These are phyloP conservation scores for Astyanax mexicanus DNA, from an alignment of 2,797 vertebrate genomes.

Conservation along the genomic window DNA sequence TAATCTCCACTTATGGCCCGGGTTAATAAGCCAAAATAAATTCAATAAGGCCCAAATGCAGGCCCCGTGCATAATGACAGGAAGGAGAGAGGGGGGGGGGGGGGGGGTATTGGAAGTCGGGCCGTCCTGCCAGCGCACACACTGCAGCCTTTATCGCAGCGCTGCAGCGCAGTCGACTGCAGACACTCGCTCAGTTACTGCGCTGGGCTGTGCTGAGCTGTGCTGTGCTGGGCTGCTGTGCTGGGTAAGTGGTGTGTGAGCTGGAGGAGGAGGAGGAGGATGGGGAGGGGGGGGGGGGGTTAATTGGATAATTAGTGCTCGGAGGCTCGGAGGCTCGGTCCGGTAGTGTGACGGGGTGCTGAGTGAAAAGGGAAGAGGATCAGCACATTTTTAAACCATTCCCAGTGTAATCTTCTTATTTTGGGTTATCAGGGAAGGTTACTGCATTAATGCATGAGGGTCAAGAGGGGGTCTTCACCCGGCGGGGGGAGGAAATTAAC, in stretches of 20 bases:
- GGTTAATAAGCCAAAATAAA: conserved; percentile 47
- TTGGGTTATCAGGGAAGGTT: conserved; percentile 8
- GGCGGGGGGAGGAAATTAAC: background rate
- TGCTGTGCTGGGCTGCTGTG: background rate
- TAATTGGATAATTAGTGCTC: conserved; percentile 38
- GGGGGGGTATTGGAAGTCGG: conserved; percentile 5
- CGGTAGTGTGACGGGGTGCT: background rate
- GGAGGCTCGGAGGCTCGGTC: background rate
- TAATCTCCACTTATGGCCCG: conserved; percentile 21
- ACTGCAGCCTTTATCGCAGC: conserved; percentile 2
- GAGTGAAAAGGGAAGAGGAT: conserved; percentile 13
- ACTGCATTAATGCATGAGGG: conserved; percentile 6
- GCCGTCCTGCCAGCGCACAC: conserved; percentile 16
- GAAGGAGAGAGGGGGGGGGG: conserved; percentile 17
- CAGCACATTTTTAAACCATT: conserved; percentile 21
- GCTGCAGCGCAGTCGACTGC: conserved; percentile 2
- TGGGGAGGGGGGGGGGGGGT: background rate
- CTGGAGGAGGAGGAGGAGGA: conserved; percentile 2
- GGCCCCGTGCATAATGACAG: conserved; percentile 40
- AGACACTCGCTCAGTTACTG: conserved; percentile 9
- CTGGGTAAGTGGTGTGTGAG: conserved; percentile 8
- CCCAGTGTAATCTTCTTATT: conserved; percentile 20
- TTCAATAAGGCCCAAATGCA: conserved; percentile 44
- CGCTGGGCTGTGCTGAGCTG: background rate
- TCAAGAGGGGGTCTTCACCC: background rate